These are phyloP conservation scores for Catharus fuscescens DNA, from an alignment of 2,113 vertebrate genomes.

Conservation along the genomic window DNA sequence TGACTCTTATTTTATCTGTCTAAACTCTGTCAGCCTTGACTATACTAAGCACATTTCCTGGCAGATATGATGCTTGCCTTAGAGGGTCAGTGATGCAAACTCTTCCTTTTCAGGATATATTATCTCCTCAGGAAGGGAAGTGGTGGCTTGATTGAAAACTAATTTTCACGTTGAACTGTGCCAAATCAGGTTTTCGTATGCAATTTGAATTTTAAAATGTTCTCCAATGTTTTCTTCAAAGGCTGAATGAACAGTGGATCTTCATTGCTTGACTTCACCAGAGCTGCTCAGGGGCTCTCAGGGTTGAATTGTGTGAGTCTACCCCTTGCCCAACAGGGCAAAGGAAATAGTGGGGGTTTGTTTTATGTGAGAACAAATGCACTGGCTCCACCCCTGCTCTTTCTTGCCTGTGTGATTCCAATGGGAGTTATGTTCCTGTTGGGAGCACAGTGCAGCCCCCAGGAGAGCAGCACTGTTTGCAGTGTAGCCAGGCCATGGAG, in stretches of 20 bases:
- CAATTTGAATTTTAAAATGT: neutral
- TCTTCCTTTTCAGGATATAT: neutral
- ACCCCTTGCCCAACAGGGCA: neutral
- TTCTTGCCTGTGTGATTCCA: neutral
- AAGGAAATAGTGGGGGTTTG: neutral
- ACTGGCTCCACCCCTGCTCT: neutral
- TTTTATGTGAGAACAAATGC: neutral
- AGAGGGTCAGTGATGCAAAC: conserved; percentile 1
- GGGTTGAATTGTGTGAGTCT: fast-evolving
- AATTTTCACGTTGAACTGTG: conserved; percentile 22
- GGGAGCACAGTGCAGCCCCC: neutral
- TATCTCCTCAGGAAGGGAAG: conserved; percentile 24
- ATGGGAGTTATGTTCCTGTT: neutral
- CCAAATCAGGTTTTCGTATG: conserved; percentile 25
- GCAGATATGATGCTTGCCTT: neutral
- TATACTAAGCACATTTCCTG: neutral
- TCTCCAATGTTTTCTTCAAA: neutral
- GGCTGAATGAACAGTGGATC: neutral
- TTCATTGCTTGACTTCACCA: neutral
- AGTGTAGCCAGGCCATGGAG: fast-evolving
- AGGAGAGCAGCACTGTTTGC: neutral
- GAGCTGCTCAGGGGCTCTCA: neutral
- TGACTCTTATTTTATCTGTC: neutral
- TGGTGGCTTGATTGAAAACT: conserved; percentile 30
- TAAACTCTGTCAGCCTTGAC: neutral